Percentiles rank a stretch among this genome's conserved stretches.
Conservation (phyloP, 2,797 vertebrate species). For the Pseudomugil tenellus region DNA sequence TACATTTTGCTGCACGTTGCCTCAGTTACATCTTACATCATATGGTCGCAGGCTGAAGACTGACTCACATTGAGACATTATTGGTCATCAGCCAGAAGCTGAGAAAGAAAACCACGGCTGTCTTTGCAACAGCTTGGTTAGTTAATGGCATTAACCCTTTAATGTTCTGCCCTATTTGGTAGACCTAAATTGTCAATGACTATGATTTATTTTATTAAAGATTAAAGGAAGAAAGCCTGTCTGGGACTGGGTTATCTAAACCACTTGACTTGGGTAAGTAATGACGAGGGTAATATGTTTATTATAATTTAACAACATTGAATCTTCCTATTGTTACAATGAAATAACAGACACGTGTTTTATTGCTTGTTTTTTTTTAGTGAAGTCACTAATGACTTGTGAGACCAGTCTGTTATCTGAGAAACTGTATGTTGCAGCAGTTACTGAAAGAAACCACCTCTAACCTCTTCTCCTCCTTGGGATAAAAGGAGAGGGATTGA, state of each 20-base stretch:
- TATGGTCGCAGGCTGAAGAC: slow-evolving; percentile 15
- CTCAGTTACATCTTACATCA: slow-evolving; percentile 14
- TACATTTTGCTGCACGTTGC: slow-evolving; percentile 1
- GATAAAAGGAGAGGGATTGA: slow-evolving; percentile 2
- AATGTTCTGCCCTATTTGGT: too few species aligned
- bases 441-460: slow-evolving; percentile 1
- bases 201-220: too few species aligned
- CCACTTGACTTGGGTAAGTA: too few species aligned
- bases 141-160: slow-evolving; percentile 1
- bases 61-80: slow-evolving; percentile 35
- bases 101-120: background rate
- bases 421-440: background rate
- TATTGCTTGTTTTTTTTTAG: too few species aligned
- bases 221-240: too few species aligned
- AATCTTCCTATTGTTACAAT: too few species aligned
- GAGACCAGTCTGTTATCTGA: background rate
- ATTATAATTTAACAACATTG: too few species aligned
- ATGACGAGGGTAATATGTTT: too few species aligned
- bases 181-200: too few species aligned
- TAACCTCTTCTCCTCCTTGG: slow-evolving; percentile 2
- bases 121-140: slow-evolving; percentile 5
- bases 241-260: too few species aligned
- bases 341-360: too few species aligned
- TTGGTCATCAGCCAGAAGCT: slow-evolving; percentile 15
- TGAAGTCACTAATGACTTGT: background rate